Conservation (phyloP, 2,888 invertebrate genomes). For the Andricus quercusramuli region DNA sequence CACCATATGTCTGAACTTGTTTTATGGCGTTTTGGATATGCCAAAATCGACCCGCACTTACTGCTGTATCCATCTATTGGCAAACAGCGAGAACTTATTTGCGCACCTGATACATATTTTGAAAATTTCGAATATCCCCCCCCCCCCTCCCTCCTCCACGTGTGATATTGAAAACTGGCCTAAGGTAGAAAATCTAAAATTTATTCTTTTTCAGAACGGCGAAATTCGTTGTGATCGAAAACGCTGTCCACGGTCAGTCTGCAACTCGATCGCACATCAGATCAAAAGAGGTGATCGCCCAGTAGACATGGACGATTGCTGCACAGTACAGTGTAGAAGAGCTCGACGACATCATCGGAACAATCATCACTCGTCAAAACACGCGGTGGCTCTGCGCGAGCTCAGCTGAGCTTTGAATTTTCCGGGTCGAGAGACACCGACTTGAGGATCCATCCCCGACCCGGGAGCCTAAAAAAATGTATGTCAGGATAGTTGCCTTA, state of each 20-base stretch:
- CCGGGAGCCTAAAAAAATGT: neutral
- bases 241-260: conserved; percentile 87
- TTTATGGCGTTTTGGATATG: too few relatives aligned
- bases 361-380: conserved; percentile 73
- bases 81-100: too few relatives aligned
- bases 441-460: neutral
- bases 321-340: conserved; percentile 80
- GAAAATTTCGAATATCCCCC: too few relatives aligned
- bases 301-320: conserved; percentile 81
- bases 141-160: too few relatives aligned
- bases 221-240: conserved; percentile 89
- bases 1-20: too few relatives aligned
- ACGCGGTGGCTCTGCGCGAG: conserved; percentile 67
- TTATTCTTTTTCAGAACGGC: conserved; percentile 84
- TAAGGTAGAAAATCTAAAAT: neutral
- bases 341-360: conserved; percentile 80
- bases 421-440: neutral
- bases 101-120: too few relatives aligned
- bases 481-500: neutral
- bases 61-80: too few relatives aligned
- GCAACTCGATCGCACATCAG: conserved; percentile 80
- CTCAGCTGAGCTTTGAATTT: conserved; percentile 67
- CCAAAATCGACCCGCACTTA: too few relatives aligned
- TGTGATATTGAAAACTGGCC: too few relatives aligned
- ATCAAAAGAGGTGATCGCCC: conserved; percentile 73